phyloP scores from a whole-genome alignment of 1,140 invertebrate species.

The Rhyacophila brunnea region DNA sequence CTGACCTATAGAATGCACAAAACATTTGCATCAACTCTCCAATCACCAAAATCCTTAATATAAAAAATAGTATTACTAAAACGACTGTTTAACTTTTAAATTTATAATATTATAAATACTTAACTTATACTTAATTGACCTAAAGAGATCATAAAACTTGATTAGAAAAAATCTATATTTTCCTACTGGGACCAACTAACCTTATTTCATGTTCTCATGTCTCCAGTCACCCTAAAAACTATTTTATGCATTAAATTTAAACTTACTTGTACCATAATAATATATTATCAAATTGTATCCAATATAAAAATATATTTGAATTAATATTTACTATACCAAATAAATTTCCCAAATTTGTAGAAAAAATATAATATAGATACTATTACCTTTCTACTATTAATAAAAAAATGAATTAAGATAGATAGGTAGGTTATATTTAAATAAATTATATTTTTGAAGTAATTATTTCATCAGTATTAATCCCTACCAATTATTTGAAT shows the following conservation, averaged over 20 bases:
- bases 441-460: too few species aligned
- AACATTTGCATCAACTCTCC: too few species aligned
- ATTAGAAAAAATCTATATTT: slow-evolving; percentile 27
- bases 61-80: slow-evolving; percentile 25
- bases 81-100: slow-evolving; percentile 29
- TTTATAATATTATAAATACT: slow-evolving; percentile 15
- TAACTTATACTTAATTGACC: background rate
- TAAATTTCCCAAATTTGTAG: background rate
- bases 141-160: background rate
- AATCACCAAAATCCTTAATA: too few species aligned
- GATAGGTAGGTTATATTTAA: too few species aligned
- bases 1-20: too few species aligned
- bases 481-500: too few species aligned
- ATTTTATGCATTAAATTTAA: slow-evolving; percentile 1
- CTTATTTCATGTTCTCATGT: slow-evolving; percentile 15
- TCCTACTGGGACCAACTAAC: slow-evolving; percentile 37
- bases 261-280: slow-evolving; percentile 1
- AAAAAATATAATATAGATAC: background rate
- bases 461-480: too few species aligned
- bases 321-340: too few species aligned
- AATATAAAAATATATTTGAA: too few species aligned
- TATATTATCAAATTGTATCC: too few species aligned
- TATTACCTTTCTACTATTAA: background rate
- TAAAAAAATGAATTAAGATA: background rate
- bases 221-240: too few species aligned